phyloP scores from a whole-genome alignment of 2,797 vertebrate species.

The Alfaro cultratus region DNA sequence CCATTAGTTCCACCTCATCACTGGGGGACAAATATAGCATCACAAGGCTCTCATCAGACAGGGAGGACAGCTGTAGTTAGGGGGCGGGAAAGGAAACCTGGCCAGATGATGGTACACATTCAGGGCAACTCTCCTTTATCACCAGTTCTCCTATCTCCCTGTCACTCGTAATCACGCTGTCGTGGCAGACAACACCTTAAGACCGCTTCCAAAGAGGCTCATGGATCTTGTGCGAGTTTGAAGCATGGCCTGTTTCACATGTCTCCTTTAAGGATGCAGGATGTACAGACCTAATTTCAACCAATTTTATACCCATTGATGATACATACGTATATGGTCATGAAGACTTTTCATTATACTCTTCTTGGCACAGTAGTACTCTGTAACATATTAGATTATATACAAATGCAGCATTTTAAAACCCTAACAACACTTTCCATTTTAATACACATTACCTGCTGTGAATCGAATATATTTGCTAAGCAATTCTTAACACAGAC shows the following conservation, averaged over 20 bases:
- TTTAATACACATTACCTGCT: not conserved
- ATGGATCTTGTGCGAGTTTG: not conserved
- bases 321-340: not conserved
- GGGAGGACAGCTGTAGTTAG: conserved; percentile 78
- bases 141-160: conserved; percentile 34
- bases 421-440: not conserved
- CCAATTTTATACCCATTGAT: not conserved
- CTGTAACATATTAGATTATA: not conserved
- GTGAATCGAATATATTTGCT: not conserved
- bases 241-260: not conserved
- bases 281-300: not conserved
- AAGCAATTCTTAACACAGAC: not conserved
- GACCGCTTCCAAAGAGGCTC: conserved; percentile 18
- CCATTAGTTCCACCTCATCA: conserved; percentile 84
- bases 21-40: conserved; percentile 78
- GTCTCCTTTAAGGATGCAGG: not conserved
- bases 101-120: conserved; percentile 77
- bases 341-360: not conserved
- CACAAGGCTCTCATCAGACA: conserved; percentile 69
- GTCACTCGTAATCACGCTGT: conserved; percentile 51
- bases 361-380: not conserved
- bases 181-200: conserved; percentile 56
- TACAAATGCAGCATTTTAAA: not conserved
- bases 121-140: conserved; percentile 48
- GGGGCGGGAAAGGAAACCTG: conserved; percentile 70